Evolutionary conservation across 2,888 invertebrate genomes (phyloP).

Genomic region (Platycheirus albimanus): DNA sequence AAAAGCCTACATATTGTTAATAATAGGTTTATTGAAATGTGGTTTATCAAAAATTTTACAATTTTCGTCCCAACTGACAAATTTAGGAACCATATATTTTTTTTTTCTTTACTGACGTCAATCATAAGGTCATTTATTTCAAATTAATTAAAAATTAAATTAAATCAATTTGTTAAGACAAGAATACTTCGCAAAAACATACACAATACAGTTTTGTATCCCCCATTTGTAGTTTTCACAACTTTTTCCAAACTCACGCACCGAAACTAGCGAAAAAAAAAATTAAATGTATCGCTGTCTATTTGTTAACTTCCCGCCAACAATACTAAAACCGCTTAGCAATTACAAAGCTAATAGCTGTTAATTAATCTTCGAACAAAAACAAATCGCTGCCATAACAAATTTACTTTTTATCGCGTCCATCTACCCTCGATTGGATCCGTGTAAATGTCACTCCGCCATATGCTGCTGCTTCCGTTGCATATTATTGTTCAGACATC

Average conservation of each 20-base stretch:
- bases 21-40: no score
- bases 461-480: constrained; percentile 45
- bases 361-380: constrained; percentile 58
- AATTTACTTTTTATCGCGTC: constrained; percentile 30
- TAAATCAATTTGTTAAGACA: no score
- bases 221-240: neutral
- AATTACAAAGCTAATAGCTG: constrained; percentile 40
- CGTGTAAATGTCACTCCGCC: constrained; percentile 16
- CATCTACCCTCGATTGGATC: constrained; percentile 42
- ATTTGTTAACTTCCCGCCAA: constrained; percentile 13
- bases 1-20: no score
- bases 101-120: no score
- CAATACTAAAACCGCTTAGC: constrained; percentile 25
- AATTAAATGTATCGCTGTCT: neutral
- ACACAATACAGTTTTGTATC: neutral
- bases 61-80: no score
- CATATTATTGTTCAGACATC: neutral
- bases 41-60: no score
- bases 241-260: neutral
- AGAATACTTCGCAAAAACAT: neutral
- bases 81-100: no score
- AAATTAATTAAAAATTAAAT: no score
- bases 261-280: neutral
- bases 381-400: constrained; percentile 13
- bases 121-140: no score